These are phyloP conservation scores for Orthosia cruda DNA, from an alignment of 2,888 invertebrate species.

Conservation along the genomic window DNA sequence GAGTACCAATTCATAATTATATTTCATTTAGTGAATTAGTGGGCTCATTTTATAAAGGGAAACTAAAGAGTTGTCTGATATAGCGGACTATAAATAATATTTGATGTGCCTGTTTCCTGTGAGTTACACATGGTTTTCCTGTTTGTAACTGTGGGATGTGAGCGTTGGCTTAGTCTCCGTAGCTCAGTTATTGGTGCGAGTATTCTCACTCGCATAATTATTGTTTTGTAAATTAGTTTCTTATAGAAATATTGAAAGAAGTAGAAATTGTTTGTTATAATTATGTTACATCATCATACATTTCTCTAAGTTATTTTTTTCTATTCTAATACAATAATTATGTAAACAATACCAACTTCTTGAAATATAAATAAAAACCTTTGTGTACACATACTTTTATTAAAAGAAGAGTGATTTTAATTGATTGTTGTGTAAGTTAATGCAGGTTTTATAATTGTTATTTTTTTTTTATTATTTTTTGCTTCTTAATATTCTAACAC, in stretches of 20 bases:
- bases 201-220: neutral
- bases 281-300: constrained; percentile 5
- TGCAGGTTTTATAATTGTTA: constrained; percentile 6
- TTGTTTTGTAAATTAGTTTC: constrained; percentile 25
- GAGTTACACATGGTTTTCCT: constrained; percentile 16
- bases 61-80: constrained; percentile 33
- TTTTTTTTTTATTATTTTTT: neutral
- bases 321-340: constrained; percentile 6
- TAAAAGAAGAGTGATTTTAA: neutral
- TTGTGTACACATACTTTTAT: too few relatives aligned
- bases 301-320: neutral
- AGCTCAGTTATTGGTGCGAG: neutral
- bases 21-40: neutral
- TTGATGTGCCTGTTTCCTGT: constrained; percentile 35
- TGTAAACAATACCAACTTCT: neutral
- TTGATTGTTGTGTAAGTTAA: constrained; percentile 19
- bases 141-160: neutral
- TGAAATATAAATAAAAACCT: neutral
- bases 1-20: neutral
- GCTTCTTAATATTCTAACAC: neutral
- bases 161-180: neutral
- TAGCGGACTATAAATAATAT: constrained; percentile 48
- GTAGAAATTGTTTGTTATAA: too few relatives aligned
- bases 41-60: constrained; percentile 7
- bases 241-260: neutral